Base-by-base conservation (phyloP, 2,797 vertebrate species). In the Serranus cabrilla region DNA sequence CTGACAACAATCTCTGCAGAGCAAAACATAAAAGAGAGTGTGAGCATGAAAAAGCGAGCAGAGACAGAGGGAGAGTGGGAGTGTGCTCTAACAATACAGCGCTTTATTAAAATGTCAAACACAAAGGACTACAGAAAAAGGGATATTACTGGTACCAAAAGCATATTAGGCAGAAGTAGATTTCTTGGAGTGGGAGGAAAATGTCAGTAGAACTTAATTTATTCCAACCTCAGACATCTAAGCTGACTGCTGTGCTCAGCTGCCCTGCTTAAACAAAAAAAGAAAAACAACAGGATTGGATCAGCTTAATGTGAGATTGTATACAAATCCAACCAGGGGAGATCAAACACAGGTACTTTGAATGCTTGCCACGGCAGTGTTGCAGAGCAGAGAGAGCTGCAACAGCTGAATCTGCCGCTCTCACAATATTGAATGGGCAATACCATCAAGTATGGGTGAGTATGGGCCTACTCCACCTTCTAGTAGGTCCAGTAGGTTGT, bases 31-130 rank as follows among this genome's bases (percentile, higher is more conserved):
- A 90, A 89, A 88, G 87, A 52, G 60, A 81, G 74, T 8, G 34
- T 1, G 69, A 82, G 83, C 80, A 71, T 83, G 82, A 87, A 80
- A 83, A 81, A 76, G 60, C 2, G n/a, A 76, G 66, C 62, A 62
- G 84, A 81, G 71, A 73, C 63, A 57, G 83, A 78, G 80, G 86
- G 68, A 83, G 87, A 87, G 83, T 86, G 83, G 86, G 91, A 79
- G 91, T 84, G 81, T 61, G 76, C 81, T 83, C 76, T 80, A 82
- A 89, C 82, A 90, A 91, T 91, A 31, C 76, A 54, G 71, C 12
- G 45, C 81, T 89, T 91, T 87, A 92, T 91, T 89, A 90, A 89
- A 90, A 89, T 88, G 87, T 91, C 91, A 91, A 87, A 87, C 85
- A 90, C 84, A 91, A 91, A 91, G 75, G 76, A 69, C 61, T 54